Evolutionary conservation across 2,888 invertebrate species (phyloP).

Genomic region (Acanthoscelides obtectus): DNA sequence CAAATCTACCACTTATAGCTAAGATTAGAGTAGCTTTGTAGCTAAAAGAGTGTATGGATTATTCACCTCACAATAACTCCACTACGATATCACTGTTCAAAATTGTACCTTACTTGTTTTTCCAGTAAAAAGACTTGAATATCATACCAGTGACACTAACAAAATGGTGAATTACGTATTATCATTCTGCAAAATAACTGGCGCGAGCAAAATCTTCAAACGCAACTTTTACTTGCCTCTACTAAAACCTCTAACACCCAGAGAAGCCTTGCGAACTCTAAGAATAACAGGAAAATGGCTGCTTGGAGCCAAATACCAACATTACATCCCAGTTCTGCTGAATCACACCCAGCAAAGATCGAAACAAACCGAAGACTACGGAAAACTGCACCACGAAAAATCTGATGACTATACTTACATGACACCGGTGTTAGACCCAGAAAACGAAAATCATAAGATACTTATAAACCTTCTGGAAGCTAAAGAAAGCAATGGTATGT

Average conservation of each 20-base stretch:
- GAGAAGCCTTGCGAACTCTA: conserved; percentile 75
- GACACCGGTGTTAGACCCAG: conserved; percentile 66
- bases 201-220: conserved; percentile 73
- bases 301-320: conserved; percentile 70
- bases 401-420: conserved; percentile 70
- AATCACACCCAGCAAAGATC: conserved; percentile 45
- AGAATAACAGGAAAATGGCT: conserved; percentile 73
- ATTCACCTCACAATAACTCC: neutral
- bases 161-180: conserved; percentile 45
- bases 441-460: conserved; percentile 60
- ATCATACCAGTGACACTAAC: neutral
- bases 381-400: conserved; percentile 63
- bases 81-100: neutral
- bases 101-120: neutral
- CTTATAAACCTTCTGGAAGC: conserved; percentile 58
- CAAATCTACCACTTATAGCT: too few species aligned
- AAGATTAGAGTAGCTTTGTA: too few species aligned
- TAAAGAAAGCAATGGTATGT: conserved; percentile 57
- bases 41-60: neutral
- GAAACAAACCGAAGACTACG: conserved; percentile 50
- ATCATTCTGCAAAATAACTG: conserved; percentile 75
- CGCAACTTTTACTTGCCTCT: conserved; percentile 81
- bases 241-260: conserved; percentile 75
- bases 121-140: neutral
- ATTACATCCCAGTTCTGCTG: conserved; percentile 73